phyloP scores from a whole-genome alignment of 2,113 vertebrate genomes.

The Seriola dumerili region DNA sequence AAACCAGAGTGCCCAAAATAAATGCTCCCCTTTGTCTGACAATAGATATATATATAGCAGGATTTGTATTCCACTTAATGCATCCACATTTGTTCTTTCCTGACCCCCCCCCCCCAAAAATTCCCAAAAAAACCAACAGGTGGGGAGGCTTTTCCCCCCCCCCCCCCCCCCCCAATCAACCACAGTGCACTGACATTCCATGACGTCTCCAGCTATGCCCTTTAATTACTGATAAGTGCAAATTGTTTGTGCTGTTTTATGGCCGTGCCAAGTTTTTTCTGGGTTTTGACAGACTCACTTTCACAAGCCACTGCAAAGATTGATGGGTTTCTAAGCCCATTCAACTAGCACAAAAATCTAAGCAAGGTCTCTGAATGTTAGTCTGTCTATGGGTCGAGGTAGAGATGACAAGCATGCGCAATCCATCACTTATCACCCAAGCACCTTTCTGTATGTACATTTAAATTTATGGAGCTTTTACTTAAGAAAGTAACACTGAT shows the following conservation, averaged over 20 bases:
- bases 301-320: slow-evolving; percentile 54
- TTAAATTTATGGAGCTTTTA: slow-evolving; percentile 42
- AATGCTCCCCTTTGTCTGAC: too few relatives aligned
- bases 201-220: slow-evolving; percentile 49
- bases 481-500: slow-evolving; percentile 30
- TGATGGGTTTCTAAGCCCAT: slow-evolving; percentile 59
- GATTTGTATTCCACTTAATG: too few relatives aligned
- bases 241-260: slow-evolving; percentile 61
- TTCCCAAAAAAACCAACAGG: too few relatives aligned
- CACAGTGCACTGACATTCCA: slow-evolving; percentile 42
- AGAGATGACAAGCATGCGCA: slow-evolving; percentile 45
- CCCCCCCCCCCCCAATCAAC: slow-evolving; percentile 26
- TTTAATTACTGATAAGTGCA: slow-evolving; percentile 75
- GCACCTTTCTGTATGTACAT: slow-evolving; percentile 17
- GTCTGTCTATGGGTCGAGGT: slow-evolving; percentile 42
- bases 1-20: too few relatives aligned
- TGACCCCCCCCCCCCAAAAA: too few relatives aligned
- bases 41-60: too few relatives aligned
- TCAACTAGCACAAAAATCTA: slow-evolving; percentile 29
- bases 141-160: too few relatives aligned
- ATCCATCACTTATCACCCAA: slow-evolving; percentile 52
- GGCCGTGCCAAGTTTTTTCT: slow-evolving; percentile 76
- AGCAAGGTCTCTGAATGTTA: slow-evolving; percentile 40
- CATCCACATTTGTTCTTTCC: too few relatives aligned
- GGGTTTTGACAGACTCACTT: slow-evolving; percentile 64